phyloP scores from a whole-genome alignment of 2,113 vertebrate genomes.

The Beaufortia kweichowensis region DNA sequence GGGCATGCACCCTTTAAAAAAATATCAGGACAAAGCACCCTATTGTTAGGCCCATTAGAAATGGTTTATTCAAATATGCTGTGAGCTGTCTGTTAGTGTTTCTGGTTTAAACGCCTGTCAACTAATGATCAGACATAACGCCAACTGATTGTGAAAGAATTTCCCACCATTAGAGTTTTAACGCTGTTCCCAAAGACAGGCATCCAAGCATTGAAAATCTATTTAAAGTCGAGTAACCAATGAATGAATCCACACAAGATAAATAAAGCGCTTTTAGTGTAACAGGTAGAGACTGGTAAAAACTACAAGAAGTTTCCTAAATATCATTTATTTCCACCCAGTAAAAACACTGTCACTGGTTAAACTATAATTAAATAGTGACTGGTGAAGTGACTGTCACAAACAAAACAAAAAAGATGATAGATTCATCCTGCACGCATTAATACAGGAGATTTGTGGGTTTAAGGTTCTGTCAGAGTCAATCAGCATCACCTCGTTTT shows the following conservation, averaged over 20 bases:
- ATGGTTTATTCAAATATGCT: conserved; percentile 7
- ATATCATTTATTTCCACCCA: neutral
- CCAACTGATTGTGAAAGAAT: neutral
- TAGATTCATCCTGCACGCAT: neutral
- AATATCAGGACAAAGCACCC: neutral
- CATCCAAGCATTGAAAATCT: neutral
- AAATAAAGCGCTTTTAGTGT: conserved; percentile 20
- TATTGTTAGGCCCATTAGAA: conserved; percentile 20
- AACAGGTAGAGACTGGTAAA: conserved; percentile 41
- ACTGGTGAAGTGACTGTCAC: conserved; percentile 21
- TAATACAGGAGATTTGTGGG: conserved; percentile 1
- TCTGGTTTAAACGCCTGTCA: neutral
- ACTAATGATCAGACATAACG: neutral
- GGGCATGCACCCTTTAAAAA: no score
- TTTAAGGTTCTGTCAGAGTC: neutral
- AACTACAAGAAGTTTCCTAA: neutral
- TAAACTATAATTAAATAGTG: neutral
- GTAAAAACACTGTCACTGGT: conserved; percentile 11
- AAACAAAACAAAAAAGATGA: conserved; percentile 18
- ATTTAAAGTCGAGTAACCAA: conserved; percentile 9
- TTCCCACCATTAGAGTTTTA: neutral
- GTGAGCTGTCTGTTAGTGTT: no score
- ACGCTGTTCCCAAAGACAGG: conserved; percentile 10
- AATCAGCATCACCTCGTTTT: neutral
- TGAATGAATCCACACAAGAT: conserved; percentile 17